A percentile compares a stretch with the other conserved stretches of the same genome.
These are phyloP conservation scores for Petrolisthes cinctipes DNA, from an alignment of 2,888 invertebrate genomes.

Conservation along the genomic window DNA sequence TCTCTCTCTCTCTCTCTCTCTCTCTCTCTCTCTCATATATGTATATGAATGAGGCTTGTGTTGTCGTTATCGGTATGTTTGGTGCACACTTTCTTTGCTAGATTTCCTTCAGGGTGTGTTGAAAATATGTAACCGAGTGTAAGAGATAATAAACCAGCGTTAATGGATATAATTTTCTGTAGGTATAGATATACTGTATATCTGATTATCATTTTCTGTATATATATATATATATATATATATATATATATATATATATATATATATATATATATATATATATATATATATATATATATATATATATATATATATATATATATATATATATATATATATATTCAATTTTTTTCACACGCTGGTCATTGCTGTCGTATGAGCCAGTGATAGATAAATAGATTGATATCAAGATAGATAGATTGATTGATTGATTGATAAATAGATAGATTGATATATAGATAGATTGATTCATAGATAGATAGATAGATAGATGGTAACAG, in stretches of 20 bases:
- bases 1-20: no score
- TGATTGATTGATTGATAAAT: neutral
- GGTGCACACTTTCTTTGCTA: no score
- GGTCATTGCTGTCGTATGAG: neutral
- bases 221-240: no score
- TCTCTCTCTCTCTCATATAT: no score
- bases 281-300: conserved; percentile 17
- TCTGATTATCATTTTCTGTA: no score
- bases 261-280: conserved; percentile 27
- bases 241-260: conserved; percentile 11
- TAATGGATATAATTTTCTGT: no score
- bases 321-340: conserved; percentile 31
- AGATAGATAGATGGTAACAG: neutral
- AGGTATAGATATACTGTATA: no score
- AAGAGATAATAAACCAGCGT: no score
- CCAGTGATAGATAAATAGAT: neutral
- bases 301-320: conserved; percentile 24
- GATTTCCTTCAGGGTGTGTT: no score
- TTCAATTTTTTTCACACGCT: conserved; percentile 3
- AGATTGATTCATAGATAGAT: neutral
- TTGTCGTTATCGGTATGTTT: no score
- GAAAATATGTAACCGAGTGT: no score
- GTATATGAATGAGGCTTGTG: no score
- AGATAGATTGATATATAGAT: neutral
- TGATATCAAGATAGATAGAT: neutral